These are phyloP conservation scores for Cisticola juncidis DNA, from an alignment of 2,113 vertebrate species.

Conservation along the genomic window DNA sequence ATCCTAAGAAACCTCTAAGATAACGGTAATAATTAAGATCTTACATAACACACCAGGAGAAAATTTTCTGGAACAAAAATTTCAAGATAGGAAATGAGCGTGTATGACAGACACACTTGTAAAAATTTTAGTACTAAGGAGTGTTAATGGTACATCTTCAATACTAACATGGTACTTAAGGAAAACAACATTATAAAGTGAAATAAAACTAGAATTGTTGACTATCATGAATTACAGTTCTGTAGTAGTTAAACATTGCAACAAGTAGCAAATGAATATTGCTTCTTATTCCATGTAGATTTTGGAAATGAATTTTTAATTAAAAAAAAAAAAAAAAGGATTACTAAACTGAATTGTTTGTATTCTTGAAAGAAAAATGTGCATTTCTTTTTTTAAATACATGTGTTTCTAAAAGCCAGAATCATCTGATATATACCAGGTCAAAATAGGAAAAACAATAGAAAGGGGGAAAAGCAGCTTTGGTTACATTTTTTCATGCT, in stretches of 20 bases:
- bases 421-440: not conserved
- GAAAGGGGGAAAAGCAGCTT: not conserved
- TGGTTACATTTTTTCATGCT: not conserved
- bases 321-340: rapidly evolving
- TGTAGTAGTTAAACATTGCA: not conserved
- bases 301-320: not conserved
- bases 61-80: not conserved
- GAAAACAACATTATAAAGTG: not conserved
- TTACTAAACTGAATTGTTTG: not conserved
- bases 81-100: not conserved
- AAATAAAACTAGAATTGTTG: not conserved
- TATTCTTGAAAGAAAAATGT: not conserved
- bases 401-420: not conserved
- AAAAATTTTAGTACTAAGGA: not conserved
- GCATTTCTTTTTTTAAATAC: not conserved
- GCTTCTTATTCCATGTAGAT: not conserved
- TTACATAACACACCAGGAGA: not conserved
- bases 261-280: not conserved
- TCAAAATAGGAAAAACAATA: not conserved
- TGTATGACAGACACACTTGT: not conserved
- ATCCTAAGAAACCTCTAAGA: not conserved
- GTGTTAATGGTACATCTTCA: rapidly evolving
- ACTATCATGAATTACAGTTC: not conserved
- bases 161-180: not conserved
- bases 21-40: not conserved